A percentile compares a stretch with the other conserved stretches of the same genome.
Conservation (phyloP, 2,797 vertebrate genomes). For the Microctenopoma stevenorrisi region DNA sequence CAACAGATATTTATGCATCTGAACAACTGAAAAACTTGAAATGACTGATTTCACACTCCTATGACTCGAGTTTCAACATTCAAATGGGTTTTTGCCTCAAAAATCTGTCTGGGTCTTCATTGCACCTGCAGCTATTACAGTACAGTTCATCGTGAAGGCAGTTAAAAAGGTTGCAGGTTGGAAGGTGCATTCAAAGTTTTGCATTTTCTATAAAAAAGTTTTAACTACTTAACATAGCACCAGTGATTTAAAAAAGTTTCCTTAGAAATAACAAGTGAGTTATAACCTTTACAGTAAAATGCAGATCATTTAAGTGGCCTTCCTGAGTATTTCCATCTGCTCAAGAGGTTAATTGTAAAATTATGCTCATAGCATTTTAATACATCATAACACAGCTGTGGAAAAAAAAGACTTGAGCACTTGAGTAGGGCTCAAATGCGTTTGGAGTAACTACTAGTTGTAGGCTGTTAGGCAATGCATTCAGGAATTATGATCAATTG, state of each 20-base stretch:
- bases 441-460: constrained; percentile 67
- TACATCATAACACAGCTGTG: constrained; percentile 46
- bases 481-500: constrained; percentile 85
- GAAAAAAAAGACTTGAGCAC: constrained; percentile 20
- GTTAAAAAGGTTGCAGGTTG: background rate
- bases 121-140: constrained; percentile 17
- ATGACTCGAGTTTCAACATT: constrained; percentile 43
- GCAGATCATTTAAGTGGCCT: constrained; percentile 36
- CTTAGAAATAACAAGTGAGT: constrained; percentile 18
- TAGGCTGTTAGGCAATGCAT: constrained; percentile 63
- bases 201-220: constrained; percentile 1
- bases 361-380: constrained; percentile 35
- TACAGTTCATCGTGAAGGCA: background rate
- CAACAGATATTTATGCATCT: constrained; percentile 59
- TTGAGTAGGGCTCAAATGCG: constrained; percentile 57
- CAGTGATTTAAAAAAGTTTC: background rate
- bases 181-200: constrained; percentile 13
- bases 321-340: constrained; percentile 20
- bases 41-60: constrained; percentile 52
- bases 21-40: constrained; percentile 56
- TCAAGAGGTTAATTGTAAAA: constrained; percentile 49
- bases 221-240: background rate
- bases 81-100: constrained; percentile 40
- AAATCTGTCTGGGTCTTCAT: constrained; percentile 22
- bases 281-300: constrained; percentile 15